Percentiles rank a stretch among this genome's conserved stretches.
phyloP scores from a whole-genome alignment of 2,888 invertebrate species.

The Tetragonisca angustula region DNA sequence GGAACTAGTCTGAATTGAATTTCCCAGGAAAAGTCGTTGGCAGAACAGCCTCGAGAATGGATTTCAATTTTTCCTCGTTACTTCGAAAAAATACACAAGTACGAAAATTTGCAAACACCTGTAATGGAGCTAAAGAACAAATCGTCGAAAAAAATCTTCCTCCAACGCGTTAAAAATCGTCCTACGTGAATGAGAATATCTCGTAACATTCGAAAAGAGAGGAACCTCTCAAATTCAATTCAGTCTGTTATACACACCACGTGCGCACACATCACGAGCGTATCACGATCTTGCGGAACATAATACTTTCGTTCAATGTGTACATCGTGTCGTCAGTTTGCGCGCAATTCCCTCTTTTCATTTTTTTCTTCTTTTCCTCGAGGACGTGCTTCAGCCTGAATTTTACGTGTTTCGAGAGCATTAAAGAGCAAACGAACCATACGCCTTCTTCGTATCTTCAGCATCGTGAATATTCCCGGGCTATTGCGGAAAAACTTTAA shows the following conservation, averaged over 20 bases:
- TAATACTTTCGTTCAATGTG: neutral
- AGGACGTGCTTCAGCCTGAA: neutral
- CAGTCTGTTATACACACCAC: neutral
- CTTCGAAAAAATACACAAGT: neutral
- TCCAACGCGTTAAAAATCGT: neutral
- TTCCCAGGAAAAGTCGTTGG: too few species aligned
- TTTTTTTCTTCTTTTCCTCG: neutral
- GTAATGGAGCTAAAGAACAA: neutral
- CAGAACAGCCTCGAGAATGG: neutral
- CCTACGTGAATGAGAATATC: neutral
- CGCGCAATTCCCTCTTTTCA: neutral
- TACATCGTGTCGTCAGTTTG: neutral
- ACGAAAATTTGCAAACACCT: neutral
- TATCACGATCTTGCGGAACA: too few species aligned
- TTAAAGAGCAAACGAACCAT: neutral
- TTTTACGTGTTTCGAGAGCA: neutral
- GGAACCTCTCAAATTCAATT: neutral
- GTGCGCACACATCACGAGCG: neutral
- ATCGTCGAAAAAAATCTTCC: neutral
- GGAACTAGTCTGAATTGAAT: neutral
- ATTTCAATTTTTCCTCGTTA: neutral
- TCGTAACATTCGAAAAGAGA: neutral
- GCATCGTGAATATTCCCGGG: neutral
- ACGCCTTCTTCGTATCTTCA: neutral
- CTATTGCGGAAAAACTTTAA: neutral